These are phyloP conservation scores for Lottia gigantea DNA, from an alignment of 2,888 invertebrate genomes.

Conservation along the genomic window DNA sequence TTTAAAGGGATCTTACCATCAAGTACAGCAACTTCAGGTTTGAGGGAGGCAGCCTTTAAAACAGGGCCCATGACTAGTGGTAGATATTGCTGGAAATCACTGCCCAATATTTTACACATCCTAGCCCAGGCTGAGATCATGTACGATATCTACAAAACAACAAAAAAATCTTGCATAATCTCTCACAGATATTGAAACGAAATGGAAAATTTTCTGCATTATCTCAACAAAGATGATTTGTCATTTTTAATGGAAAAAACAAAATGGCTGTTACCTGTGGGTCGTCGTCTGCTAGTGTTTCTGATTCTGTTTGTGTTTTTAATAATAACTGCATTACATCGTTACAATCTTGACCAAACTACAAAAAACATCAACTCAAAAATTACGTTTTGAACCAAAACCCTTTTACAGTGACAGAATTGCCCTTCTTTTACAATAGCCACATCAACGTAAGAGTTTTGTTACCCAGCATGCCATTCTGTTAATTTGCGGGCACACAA, in stretches of 20 bases:
- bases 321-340: slow-evolving; percentile 95
- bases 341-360: slow-evolving; percentile 89
- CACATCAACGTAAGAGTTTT: no score
- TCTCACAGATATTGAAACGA: no score
- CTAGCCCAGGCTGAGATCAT: slow-evolving; percentile 99
- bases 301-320: slow-evolving; percentile 87
- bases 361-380: slow-evolving; percentile 18
- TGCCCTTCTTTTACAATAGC: no score
- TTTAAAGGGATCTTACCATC: slow-evolving; percentile 76
- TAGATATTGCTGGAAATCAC: slow-evolving; percentile 88
- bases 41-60: slow-evolving; percentile 89
- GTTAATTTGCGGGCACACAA: no score
- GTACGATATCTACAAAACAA: slow-evolving; percentile 79
- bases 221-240: no score
- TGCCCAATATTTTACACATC: slow-evolving; percentile 93
- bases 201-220: no score
- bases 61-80: slow-evolving; percentile 97
- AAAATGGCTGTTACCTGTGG: slow-evolving; percentile 75
- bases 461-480: no score
- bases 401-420: no score
- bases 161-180: no score
- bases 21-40: slow-evolving; percentile 90
- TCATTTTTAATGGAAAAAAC: no score
- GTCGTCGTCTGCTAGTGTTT: slow-evolving; percentile 87
- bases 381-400: no score